phyloP scores from a whole-genome alignment of 2,888 invertebrate species.

The Laothoe populi region DNA sequence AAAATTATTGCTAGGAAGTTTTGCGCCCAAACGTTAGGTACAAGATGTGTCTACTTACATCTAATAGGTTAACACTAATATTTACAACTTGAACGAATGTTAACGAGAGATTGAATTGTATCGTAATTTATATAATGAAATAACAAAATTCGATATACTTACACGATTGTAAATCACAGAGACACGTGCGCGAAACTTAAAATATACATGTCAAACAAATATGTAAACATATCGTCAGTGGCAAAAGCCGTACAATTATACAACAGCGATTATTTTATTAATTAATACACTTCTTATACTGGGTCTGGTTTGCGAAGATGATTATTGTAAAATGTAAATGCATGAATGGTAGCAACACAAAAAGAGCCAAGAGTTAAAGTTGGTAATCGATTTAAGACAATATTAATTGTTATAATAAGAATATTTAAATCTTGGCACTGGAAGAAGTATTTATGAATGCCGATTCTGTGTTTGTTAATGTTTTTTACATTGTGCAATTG shows the following conservation, averaged over 20 bases:
- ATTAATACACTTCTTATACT: neutral
- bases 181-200: constrained; percentile 62
- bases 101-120: constrained; percentile 68
- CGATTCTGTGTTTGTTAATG: neutral
- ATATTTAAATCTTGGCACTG: constrained; percentile 11
- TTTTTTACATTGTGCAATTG: constrained; percentile 6
- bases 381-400: neutral
- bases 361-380: constrained; percentile 8
- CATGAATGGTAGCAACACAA: neutral
- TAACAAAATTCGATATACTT: constrained; percentile 81
- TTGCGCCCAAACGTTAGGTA: constrained; percentile 75
- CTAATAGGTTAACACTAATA: constrained; percentile 72
- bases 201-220: constrained; percentile 24
- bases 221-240: constrained; percentile 25
- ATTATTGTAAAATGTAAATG: neutral
- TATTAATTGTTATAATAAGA: neutral
- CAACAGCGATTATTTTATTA: constrained; percentile 13
- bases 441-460: neutral
- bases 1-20: constrained; percentile 80
- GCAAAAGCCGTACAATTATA: constrained; percentile 25
- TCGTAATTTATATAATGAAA: constrained; percentile 73
- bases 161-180: constrained; percentile 82
- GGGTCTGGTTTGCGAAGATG: constrained; percentile 11
- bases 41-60: constrained; percentile 79
- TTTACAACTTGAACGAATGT: constrained; percentile 76